Base-by-base conservation (phyloP, 1,140 invertebrate genomes). In the Homarus americanus region DNA sequence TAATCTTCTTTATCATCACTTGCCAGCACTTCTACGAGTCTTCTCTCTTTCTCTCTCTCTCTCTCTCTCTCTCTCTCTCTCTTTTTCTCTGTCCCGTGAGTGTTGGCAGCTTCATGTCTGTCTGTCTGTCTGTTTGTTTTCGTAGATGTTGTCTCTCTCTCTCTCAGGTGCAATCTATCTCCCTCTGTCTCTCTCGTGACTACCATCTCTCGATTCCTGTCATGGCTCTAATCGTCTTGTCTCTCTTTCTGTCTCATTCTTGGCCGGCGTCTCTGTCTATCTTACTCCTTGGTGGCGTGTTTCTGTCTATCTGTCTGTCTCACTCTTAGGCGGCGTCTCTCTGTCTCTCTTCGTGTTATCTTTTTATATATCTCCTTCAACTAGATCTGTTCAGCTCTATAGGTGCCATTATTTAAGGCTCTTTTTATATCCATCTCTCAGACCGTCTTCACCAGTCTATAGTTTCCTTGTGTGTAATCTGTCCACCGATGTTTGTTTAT, bases 1-100 rank as follows among this genome's bases (percentile, higher is more conserved):
- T 79, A 41, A 79, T 79, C 76, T 53, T 82, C 79, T 66, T 53
- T 82, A n/a, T 53, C 36, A n/a, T 12, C 49, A 5, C 44, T n/a
- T 10, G 0, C 69, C 12, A 3, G 17, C 4, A 20, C 17, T 44
- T 20, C 36, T 49, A 3, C 41, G 20, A 12, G 10, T n/a, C 12
- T 36, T 17, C 69, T 36, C 0, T 7, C 17, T 78, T 10, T 38
- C 63, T 73, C 82, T 84, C 36, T 40, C 66, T 72, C 82, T 72
- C 82, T 32, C 66, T 72, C 24, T 49, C 82, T 73, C 69, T 44
- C 72, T 49, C 24, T 44, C 63, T 75, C 41, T 72, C 20, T 41
- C 34, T 72, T 63, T 58, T 34, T n/a, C 80, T 82, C 49, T 63
- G 20, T 83, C 49, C 66, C 49, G 5, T n/a, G n/a, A n/a, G n/a